Conservation (phyloP, 2,888 invertebrate species). For the Phragmatobia fuliginosa region DNA sequence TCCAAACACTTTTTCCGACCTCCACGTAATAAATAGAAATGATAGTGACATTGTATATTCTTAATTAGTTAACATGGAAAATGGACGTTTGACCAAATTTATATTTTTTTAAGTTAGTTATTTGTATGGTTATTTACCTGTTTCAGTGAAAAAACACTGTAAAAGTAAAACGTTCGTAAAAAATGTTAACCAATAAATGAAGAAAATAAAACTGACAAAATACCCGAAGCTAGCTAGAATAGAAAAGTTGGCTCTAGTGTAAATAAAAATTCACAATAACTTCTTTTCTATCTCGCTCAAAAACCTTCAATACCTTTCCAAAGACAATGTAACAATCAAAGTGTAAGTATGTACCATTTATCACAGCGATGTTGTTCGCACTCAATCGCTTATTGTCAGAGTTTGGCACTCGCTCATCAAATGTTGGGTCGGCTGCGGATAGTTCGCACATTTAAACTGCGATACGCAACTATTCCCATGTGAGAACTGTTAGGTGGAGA, state of each 20-base stretch:
- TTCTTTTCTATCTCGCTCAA: not conserved
- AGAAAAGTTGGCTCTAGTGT: no score
- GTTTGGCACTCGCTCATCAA: slow-evolving; percentile 34
- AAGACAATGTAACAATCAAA: slow-evolving; percentile 26
- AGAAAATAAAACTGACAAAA: not conserved
- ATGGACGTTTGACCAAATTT: no score
- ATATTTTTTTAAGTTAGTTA: not conserved
- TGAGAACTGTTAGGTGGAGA: slow-evolving; percentile 23
- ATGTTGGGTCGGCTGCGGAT: slow-evolving; percentile 35
- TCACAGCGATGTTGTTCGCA: slow-evolving; percentile 29
- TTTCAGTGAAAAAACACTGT: no score
- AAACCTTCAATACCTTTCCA: not conserved
- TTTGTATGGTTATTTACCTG: not conserved
- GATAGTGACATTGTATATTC: no score
- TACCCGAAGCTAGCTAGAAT: not conserved
- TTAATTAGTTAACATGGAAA: no score
- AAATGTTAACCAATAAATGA: not conserved
- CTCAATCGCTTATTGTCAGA: slow-evolving; percentile 33
- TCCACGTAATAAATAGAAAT: no score
- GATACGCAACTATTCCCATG: slow-evolving; percentile 56
- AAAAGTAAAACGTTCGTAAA: not conserved
- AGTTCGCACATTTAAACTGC: slow-evolving; percentile 51
- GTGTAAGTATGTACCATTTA: slow-evolving; percentile 25
- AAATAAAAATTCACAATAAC: not conserved
- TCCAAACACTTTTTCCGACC: no score